Base-by-base conservation (phyloP, 1,140 invertebrate species). In the Diorhabda carinulata region DNA sequence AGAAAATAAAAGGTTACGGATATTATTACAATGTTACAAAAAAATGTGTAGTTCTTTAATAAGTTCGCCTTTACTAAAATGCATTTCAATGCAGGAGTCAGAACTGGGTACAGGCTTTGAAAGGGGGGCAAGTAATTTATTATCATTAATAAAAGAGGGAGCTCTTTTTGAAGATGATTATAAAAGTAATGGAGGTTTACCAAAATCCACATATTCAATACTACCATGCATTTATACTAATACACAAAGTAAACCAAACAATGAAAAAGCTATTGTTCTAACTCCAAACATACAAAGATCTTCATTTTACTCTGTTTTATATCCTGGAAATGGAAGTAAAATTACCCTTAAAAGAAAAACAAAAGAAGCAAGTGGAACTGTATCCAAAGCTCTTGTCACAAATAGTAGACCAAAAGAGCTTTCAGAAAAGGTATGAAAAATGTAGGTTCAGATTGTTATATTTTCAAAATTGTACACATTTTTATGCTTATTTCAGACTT, bases 11-110 rank as follows among this genome's bases (percentile, higher is more conserved):
- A 88, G 91, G 70, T 82, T 96, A 75, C 84, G 91, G 64, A 90
- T 93, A 77, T 82, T 95, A 40, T 79, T 96, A 63, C 90, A 93
- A 76, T 94, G 93, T 82, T 97, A 95, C 78, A 93, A 93, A 81
- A 92, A 93, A 73, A 83, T 96, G 7, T 96, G 94, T 84, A 86
- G 90, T 77, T 94, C 92, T 81, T 83, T 96, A 67, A 87, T 88
- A 64, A 87, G 86, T 66, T 91, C 91, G 3, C 84, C 86, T 25
- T 85, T 92, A 60, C 93, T 89, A 77, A 84, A 85, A 72, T 85
- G 84, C 64, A 82, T 90, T 73, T 80, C 85, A 74, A 84, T 86
- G 67, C 84, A 85, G 75, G 84, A 85, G 58, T 79, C 76, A 67
- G 82, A 81, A 64, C 76, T 81, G 3, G 76, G 75, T 60, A 76